Evolutionary conservation across 2,888 invertebrate genomes (phyloP).

Genomic region (Ferdinandea cuprea): DNA sequence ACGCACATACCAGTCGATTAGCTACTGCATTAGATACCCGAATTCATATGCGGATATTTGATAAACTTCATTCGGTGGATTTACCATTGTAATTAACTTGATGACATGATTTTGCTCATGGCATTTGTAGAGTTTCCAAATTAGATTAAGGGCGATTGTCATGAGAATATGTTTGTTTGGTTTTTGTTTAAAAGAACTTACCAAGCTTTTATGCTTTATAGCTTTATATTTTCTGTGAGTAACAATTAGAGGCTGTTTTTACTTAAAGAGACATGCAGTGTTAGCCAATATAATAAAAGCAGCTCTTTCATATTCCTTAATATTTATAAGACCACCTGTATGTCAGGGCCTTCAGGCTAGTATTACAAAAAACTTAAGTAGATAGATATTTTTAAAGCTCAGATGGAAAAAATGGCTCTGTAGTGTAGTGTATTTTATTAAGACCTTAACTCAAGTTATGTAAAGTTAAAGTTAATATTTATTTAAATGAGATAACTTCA

Average conservation of each 20-base stretch:
- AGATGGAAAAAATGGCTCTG: too few species aligned
- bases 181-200: not conserved
- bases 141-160: not conserved
- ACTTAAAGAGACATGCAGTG: too few species aligned
- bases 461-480: too few species aligned
- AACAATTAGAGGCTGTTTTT: not conserved
- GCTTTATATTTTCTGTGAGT: not conserved
- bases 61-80: slow-evolving; percentile 25
- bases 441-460: too few species aligned
- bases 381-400: too few species aligned
- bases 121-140: not conserved
- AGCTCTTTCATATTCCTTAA: too few species aligned
- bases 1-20: slow-evolving; percentile 10
- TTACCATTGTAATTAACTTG: slow-evolving; percentile 27
- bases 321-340: too few species aligned
- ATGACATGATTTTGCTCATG: not conserved
- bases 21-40: not conserved
- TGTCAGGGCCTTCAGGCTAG: too few species aligned
- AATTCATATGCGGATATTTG: slow-evolving; percentile 5
- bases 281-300: too few species aligned
- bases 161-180: not conserved
- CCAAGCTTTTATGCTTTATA: not conserved
- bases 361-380: too few species aligned
- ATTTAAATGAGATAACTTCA: too few species aligned
- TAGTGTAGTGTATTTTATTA: too few species aligned